These are phyloP conservation scores for Rhynchonema sp. DNA, from an alignment of 2,888 invertebrate species.

Conservation along the genomic window DNA sequence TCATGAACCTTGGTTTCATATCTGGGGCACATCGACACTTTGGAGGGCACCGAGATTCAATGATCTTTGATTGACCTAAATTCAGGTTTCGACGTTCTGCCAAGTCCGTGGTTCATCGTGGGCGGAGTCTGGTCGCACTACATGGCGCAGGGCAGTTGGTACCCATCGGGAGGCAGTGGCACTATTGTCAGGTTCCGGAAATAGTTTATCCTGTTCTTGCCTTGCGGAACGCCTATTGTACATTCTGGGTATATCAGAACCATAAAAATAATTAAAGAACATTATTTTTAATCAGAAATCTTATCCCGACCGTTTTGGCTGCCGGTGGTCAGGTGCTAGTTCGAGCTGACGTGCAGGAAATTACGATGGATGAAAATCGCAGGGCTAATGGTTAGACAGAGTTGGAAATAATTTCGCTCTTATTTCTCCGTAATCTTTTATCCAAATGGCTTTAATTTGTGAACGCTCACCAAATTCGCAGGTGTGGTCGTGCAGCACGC, in stretches of 20 bases:
- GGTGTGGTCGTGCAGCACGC: neutral
- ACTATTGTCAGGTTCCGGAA: neutral
- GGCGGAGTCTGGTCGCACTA: neutral
- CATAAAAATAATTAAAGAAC: too few species aligned
- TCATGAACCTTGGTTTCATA: too few species aligned
- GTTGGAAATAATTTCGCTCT: too few species aligned
- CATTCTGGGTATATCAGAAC: too few species aligned
- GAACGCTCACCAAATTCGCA: too few species aligned
- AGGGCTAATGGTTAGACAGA: neutral
- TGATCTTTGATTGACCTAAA: neutral
- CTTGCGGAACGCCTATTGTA: too few species aligned
- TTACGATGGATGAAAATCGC: neutral
- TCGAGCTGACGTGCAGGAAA: slow-evolving; percentile 17
- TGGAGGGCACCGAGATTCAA: too few species aligned
- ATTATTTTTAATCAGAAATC: too few species aligned
- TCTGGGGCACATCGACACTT: too few species aligned
- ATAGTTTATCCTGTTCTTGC: too few species aligned
- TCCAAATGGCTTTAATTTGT: too few species aligned
- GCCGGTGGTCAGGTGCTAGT: slow-evolving; percentile 29
- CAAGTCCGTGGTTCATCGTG: neutral
- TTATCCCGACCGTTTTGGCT: slow-evolving; percentile 24
- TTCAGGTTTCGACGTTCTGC: neutral
- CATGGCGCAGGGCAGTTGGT: neutral
- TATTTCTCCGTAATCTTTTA: too few species aligned
- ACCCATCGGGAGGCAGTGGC: neutral